Evolutionary conservation across 1,140 invertebrate genomes (phyloP).

Genomic region (Drosophila dunni): DNA sequence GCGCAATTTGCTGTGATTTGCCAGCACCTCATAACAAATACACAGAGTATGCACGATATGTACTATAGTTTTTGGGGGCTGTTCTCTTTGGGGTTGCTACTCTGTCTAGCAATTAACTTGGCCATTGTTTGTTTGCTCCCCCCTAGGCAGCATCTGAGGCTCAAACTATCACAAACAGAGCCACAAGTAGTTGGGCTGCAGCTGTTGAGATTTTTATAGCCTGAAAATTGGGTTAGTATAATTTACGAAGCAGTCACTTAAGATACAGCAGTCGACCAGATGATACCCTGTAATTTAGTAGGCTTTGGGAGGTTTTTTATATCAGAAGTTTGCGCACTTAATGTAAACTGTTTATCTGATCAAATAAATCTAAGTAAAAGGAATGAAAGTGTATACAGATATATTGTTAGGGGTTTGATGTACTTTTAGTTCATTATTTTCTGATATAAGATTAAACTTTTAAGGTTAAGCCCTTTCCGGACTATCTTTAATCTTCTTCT

Average conservation of each 20-base stretch:
- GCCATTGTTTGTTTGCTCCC: constrained; percentile 59
- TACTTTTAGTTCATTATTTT: too few relatives aligned
- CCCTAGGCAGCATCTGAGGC: not conserved
- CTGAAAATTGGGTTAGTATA: constrained; percentile 2
- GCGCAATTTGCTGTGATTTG: constrained; percentile 45
- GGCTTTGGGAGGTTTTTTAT: too few relatives aligned
- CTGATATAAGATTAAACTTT: too few relatives aligned
- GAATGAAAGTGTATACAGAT: too few relatives aligned
- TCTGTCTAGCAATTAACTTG: constrained; percentile 68
- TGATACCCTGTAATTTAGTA: not conserved
- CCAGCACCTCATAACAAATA: constrained; percentile 15
- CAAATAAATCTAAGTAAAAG: too few relatives aligned
- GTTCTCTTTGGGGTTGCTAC: constrained; percentile 52
- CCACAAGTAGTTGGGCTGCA: constrained; percentile 52
- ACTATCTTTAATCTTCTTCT: too few relatives aligned
- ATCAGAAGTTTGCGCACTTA: too few relatives aligned
- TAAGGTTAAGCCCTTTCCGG: too few relatives aligned
- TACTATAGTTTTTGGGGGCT: not conserved
- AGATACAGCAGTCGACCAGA: not conserved
- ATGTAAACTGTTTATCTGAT: too few relatives aligned
- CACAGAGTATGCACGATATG: not conserved
- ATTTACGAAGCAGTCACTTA: not conserved
- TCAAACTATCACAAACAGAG: constrained; percentile 19
- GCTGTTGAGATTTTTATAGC: constrained; percentile 60
- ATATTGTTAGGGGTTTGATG: too few relatives aligned